These are phyloP conservation scores for Papilio polytes DNA, from an alignment of 1,140 invertebrate species.

Conservation along the genomic window DNA sequence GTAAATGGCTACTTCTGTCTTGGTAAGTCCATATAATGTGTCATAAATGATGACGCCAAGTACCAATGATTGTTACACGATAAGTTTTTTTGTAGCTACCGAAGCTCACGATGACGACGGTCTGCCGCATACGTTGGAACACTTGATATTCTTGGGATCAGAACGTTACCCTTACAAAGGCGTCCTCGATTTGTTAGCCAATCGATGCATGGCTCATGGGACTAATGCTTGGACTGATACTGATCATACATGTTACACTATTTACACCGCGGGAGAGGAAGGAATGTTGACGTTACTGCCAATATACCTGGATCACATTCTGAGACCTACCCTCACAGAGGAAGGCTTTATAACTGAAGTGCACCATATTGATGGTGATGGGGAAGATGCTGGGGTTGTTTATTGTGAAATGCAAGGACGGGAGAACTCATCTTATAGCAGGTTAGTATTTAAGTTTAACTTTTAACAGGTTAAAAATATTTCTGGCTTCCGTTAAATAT, in stretches of 20 bases:
- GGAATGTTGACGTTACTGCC: slow-evolving; percentile 95
- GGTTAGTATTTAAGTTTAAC: slow-evolving; percentile 53
- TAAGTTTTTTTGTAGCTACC: slow-evolving; percentile 87
- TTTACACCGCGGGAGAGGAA: slow-evolving; percentile 93
- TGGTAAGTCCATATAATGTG: slow-evolving; percentile 84
- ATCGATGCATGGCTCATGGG: slow-evolving; percentile 94
- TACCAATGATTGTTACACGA: slow-evolving; percentile 2
- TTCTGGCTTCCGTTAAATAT: background rate
- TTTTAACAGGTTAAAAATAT: too few relatives aligned
- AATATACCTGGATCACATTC: slow-evolving; percentile 95
- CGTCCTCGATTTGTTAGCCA: slow-evolving; percentile 94
- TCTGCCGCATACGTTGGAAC: slow-evolving; percentile 95
- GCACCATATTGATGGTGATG: slow-evolving; percentile 94
- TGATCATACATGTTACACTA: slow-evolving; percentile 95
- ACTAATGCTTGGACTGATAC: slow-evolving; percentile 94
- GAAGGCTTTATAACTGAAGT: slow-evolving; percentile 94
- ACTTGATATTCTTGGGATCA: slow-evolving; percentile 96
- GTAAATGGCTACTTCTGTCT: slow-evolving; percentile 94
- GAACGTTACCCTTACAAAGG: slow-evolving; percentile 96
- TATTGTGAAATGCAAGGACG: slow-evolving; percentile 97
- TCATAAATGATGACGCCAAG: background rate
- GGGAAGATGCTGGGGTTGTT: slow-evolving; percentile 95
- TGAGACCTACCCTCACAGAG: slow-evolving; percentile 93
- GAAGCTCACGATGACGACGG: slow-evolving; percentile 97
- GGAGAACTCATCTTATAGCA: slow-evolving; percentile 92